Evolutionary conservation across 2,888 invertebrate genomes (phyloP).

Genomic region (Stenchaetothrips biformis): DNA sequence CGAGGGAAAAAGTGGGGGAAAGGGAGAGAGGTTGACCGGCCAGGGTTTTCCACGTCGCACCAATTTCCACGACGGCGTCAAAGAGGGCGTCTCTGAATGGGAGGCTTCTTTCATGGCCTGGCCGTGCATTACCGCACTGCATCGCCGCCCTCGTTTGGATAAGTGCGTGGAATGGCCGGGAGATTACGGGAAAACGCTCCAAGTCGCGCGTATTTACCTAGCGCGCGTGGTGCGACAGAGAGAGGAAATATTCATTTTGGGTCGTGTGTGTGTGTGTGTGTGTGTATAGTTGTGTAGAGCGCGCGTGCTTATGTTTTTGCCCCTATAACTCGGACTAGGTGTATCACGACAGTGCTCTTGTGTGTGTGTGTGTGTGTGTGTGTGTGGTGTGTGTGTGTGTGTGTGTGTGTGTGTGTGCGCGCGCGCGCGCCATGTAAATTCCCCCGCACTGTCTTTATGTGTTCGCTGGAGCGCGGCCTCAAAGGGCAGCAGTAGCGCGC

Average conservation of each 20-base stretch:
- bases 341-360: background rate
- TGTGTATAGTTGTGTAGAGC: no score
- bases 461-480: background rate
- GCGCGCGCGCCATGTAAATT: background rate
- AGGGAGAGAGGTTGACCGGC: background rate
- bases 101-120: no score
- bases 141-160: background rate
- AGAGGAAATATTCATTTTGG: no score
- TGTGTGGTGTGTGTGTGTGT: background rate
- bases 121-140: background rate
- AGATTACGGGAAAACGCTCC: no score
- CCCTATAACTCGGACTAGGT: background rate
- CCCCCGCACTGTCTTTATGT: background rate
- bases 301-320: background rate
- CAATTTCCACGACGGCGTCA: no score
- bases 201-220: no score
- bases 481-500: no score
- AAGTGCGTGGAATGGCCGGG: no score
- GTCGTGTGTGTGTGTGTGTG: background rate
- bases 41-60: no score
- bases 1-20: background rate
- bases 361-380: background rate
- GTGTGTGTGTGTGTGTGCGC: background rate
- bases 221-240: no score
- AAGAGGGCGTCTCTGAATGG: no score